These are phyloP conservation scores for Xerus inauris DNA, from an alignment of 2,113 vertebrate genomes.

Conservation along the genomic window DNA sequence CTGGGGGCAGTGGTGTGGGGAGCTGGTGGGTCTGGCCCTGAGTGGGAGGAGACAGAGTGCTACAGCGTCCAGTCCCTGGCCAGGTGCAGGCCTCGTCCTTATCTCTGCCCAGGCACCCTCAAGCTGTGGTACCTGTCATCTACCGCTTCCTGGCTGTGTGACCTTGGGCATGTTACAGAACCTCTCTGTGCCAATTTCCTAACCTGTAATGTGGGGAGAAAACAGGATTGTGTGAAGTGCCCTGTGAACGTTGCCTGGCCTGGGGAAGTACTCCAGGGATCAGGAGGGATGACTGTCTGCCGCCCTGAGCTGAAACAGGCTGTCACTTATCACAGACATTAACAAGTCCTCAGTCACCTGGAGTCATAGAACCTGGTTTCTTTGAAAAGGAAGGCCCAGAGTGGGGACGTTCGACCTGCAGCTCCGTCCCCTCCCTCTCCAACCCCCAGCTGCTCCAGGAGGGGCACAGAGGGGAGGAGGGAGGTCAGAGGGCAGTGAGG, in stretches of 20 bases:
- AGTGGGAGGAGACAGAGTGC: rapidly evolving
- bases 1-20: rapidly evolving
- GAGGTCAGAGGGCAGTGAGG: too few relatives aligned
- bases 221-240: rapidly evolving
- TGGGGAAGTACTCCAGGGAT: background rate
- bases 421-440: background rate
- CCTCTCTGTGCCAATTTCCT: background rate
- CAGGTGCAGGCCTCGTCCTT: background rate
- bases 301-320: too few relatives aligned
- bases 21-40: rapidly evolving
- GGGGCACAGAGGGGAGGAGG: too few relatives aligned
- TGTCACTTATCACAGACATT: rapidly evolving
- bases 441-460: background rate
- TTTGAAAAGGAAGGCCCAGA: rapidly evolving
- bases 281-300: rapidly evolving
- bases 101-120: background rate
- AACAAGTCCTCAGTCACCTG: background rate
- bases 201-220: background rate
- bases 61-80: background rate
- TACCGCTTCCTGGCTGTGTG: background rate
- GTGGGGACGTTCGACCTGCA: rapidly evolving
- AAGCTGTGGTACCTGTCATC: background rate
- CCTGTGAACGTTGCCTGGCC: rapidly evolving
- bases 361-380: background rate
- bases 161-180: background rate